Evolutionary conservation across 1,140 invertebrate species (phyloP), one percentile per base, ranked within the genome.

Genomic region (Drosophila obscura): DNA sequence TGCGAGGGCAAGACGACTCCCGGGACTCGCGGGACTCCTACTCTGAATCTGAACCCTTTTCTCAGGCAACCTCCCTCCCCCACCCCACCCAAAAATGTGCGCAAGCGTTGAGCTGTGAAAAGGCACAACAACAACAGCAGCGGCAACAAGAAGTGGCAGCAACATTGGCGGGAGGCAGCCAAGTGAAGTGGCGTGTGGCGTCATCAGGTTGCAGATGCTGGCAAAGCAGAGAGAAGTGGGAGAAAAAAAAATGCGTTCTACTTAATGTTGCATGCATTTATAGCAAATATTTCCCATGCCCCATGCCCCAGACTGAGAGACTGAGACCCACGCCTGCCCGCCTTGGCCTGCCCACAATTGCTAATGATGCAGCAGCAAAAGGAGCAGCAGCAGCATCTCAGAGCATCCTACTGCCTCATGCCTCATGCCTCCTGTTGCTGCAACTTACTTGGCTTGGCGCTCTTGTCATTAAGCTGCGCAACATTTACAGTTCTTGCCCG

Each of bases 191-290:
- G 81, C 82, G 77, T 84, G 81, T 84, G 81, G 81, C 82, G 82
- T 80, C 77, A 63, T 80, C 80, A 84, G 80, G 80, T 85, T 83
- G 80, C 79, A 77, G 69, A 50, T 78, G 75, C 51, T 73, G 72
- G 24, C 31, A 26, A 26, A 61, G 45, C 57, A 63, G 62, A 60
- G 44, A 50, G 49, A 41, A n/a, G n/a, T n/a, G n/a, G n/a, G n/a
- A n/a, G n/a, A 51, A 41, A 39, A 75, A 88, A 87, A 84, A 88
- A 87, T 87, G 83, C 83, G 83, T 88, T 87, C 83, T 88, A 88
- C 79, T 88, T 88, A 88, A 88, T 88, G 83, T 88, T 88, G 83
- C 79, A 88, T 88, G 83, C 84, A 88, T 83, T 88, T 88, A 88
- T 88, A 89, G 83, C 83, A 88, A 88, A 88, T 88, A 88, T 89